Conservation (phyloP, 64 coral and sea anemone genomes). For the Cladopsammia gracilis region DNA sequence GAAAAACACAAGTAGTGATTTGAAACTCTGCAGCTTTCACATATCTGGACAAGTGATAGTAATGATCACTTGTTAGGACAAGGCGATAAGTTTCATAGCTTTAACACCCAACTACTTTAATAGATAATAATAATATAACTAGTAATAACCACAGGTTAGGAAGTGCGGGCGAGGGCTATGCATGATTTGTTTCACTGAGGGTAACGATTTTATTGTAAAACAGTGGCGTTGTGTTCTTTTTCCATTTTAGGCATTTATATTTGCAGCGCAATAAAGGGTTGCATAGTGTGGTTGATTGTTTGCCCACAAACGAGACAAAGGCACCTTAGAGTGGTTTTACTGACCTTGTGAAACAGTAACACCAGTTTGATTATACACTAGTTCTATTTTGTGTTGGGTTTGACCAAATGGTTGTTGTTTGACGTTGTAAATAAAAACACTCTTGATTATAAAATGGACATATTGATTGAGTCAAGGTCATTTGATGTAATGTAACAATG, state of each 20-base stretch:
- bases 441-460: constrained; percentile 37
- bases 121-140: no score
- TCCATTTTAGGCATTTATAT: background rate
- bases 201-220: background rate
- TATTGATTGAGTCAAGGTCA: constrained; percentile 49
- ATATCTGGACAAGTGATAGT: no score
- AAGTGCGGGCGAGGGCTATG: no score
- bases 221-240: constrained; percentile 1
- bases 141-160: no score
- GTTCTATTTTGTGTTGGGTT: constrained; percentile 32
- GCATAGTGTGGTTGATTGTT: constrained; percentile 1
- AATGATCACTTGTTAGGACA: no score
- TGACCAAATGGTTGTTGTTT: constrained; percentile 42
- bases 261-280: background rate
- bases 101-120: no score
- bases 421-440: constrained; percentile 48
- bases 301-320: no score
- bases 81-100: no score
- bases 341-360: no score
- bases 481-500: constrained; percentile 39
- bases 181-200: constrained; percentile 7
- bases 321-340: no score
- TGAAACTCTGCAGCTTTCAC: no score
- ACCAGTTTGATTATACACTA: constrained; percentile 1
- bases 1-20: no score